A percentile compares a stretch with the other conserved stretches of the same genome.
Evolutionary conservation across 53 echinoderm and acorn worm species (phyloP).

Genomic region (Henricia sp.): DNA sequence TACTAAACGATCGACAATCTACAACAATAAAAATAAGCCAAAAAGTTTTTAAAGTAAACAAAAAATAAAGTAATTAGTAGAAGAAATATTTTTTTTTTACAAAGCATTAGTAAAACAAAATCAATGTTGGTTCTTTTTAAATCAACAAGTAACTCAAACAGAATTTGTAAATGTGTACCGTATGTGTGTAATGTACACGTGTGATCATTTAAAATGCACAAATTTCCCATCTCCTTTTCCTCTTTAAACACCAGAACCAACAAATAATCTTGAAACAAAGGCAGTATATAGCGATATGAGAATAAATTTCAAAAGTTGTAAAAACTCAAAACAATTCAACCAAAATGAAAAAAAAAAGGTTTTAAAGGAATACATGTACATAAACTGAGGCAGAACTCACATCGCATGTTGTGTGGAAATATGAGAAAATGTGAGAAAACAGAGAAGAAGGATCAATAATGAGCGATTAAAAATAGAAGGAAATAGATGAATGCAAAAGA

Average conservation of each 20-base stretch:
- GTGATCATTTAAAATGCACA: no score
- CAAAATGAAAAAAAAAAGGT: conserved; percentile 34
- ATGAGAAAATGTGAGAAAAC: conserved; percentile 51
- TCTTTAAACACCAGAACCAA: no score
- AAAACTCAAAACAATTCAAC: neutral
- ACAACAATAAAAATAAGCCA: neutral
- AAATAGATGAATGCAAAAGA: neutral
- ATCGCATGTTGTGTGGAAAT: conserved; percentile 48
- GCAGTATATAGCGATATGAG: no score
- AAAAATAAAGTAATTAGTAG: neutral
- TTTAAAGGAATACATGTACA: conserved; percentile 13
- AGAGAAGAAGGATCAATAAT: conserved; percentile 49
- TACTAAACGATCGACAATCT: no score
- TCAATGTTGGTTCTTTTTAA: no score
- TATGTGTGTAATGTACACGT: no score
- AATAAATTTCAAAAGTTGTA: no score
- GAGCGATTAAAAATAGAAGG: conserved; percentile 21
- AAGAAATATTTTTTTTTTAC: neutral
- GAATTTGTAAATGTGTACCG: no score
- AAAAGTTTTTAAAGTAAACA: neutral
- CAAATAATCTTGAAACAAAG: no score
- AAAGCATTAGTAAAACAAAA: conserved; percentile 37
- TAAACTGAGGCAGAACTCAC: conserved; percentile 49
- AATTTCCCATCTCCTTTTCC: no score
- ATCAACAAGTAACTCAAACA: no score